phyloP scores from a whole-genome alignment of 2,113 vertebrate genomes.

The Chaetodon auriga region DNA sequence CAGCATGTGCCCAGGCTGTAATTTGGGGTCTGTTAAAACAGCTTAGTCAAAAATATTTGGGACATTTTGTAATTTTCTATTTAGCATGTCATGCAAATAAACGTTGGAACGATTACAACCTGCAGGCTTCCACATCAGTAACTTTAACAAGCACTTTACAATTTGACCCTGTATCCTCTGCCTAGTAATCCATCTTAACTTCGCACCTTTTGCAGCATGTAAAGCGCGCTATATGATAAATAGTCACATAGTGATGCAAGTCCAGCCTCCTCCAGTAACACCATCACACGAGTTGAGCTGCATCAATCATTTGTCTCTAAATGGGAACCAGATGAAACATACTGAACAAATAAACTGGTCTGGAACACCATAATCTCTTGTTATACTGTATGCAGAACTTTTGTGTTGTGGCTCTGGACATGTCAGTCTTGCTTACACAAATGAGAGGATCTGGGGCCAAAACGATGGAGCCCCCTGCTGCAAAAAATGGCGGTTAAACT shows the following conservation, averaged over 20 bases:
- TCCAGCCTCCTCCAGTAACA: constrained; percentile 21
- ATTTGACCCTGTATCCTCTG: neutral
- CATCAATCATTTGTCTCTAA: constrained; percentile 24
- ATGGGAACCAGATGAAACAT: constrained; percentile 53
- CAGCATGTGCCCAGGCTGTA: neutral
- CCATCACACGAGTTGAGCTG: neutral
- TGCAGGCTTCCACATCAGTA: neutral
- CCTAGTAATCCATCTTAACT: neutral
- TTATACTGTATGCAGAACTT: neutral
- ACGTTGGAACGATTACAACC: neutral
- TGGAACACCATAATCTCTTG: constrained; percentile 10
- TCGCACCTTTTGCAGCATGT: neutral
- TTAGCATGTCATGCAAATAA: neutral
- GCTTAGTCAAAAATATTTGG: neutral
- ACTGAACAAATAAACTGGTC: constrained; percentile 38
- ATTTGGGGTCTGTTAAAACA: neutral
- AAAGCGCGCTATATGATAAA: neutral
- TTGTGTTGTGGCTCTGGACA: constrained; percentile 2
- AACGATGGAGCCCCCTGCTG: neutral
- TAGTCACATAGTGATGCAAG: neutral
- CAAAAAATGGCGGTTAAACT: neutral
- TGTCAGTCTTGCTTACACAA: constrained; percentile 26
- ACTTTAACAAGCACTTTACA: constrained; percentile 5
- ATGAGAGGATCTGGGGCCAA: neutral
- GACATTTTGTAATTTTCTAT: constrained; percentile 9